Base-by-base conservation (phyloP, 2,797 vertebrate genomes). In the Bryconaethiops microstoma region DNA sequence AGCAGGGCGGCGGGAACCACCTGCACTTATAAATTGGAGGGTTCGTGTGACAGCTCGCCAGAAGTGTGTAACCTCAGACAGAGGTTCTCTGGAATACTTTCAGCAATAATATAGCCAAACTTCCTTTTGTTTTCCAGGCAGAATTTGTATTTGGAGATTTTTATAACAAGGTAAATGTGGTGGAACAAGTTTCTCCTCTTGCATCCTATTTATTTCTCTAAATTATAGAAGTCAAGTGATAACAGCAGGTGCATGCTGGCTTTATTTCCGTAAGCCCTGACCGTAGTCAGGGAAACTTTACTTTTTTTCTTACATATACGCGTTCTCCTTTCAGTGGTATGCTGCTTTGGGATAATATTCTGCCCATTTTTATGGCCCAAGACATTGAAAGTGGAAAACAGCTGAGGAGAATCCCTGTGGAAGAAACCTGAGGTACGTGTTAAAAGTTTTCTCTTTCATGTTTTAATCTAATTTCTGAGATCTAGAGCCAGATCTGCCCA, bases 11-110 rank as follows among this genome's bases (percentile, higher is more conserved):
- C 68, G 55, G 59, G 45, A 81, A 74, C 21, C 52, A 72, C 67
- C 76, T 86, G 90, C 82, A 88, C 50, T 82, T 92, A 94, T 94
- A 94, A 91, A 93, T 90, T 88, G 64, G 81, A 74, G 63, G 25
- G 78, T 81, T 77, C 65, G 82, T 52, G 76, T 80, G 64, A 14
- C 62, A 45, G 25, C 45, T 60, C 39, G 35, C 7, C 54, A 74
- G 5, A 80, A 54, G 39, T 35, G n/a, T 39, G 40, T 54, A 63
- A 45, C 63, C 62, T 68, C 74, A 40, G 72, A 74, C 57, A 71
- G 64, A 12, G 55, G n/a, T 59, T 68, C 45, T 52, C 21, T 80
- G 81, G 77, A 82, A 52, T 78, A 76, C 35, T 12, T 23, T 23
- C 16, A 68, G 23, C 6, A 45, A 72, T 25, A 63, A 64, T 67